Base-by-base conservation (phyloP, 2,888 invertebrate species). In the Synanthedon tipuliformis region DNA sequence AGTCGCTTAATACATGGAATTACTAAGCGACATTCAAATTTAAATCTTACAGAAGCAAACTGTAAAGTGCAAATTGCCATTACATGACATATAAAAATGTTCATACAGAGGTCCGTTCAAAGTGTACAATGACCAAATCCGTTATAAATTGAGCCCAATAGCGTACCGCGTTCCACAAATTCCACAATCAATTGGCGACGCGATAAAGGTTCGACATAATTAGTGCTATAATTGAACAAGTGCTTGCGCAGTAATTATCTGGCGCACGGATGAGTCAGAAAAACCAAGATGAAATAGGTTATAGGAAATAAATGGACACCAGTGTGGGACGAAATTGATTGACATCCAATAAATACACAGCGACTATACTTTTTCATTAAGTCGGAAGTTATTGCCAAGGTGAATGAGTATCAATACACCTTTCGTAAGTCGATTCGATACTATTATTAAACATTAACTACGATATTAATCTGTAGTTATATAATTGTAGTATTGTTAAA, bases 171-270 rank as follows among this genome's bases (percentile, higher is more conserved):
- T 76, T 75, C 76, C 71, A 60, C 57, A 61, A 65, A 67, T 68
- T 59, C 73, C 65, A 59, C 58, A 57, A 68, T 62, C 71, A 70
- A 75, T 78, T 75, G 71, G 69, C 65, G 68, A 68, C 58, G 58
- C 62, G 68, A 67, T 59, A 56, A 69, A 72, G 73, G 76, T 75
- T 79, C 76, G 73, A 71, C 54, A 51, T 54, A 59, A 61, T 65
- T 52, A 55, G 27, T 18, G 23, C 51, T 41, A 13, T 53, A 53
- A 55, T 55, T 53, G 52, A 53, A 48, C 52, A 51, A 53, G 41
- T 53, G 11, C 12, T 49, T 49, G 15, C 49, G 49, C 49, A 12
- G 8, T 49, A 49, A 49, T 49, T 49, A 49, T 40, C 41, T 41
- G 40, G 51, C 51, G 40, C 51, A 10, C 40, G 49, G 41, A 51